These are phyloP conservation scores for Cerastis leucographa DNA, from an alignment of 2,888 invertebrate genomes.

Conservation along the genomic window DNA sequence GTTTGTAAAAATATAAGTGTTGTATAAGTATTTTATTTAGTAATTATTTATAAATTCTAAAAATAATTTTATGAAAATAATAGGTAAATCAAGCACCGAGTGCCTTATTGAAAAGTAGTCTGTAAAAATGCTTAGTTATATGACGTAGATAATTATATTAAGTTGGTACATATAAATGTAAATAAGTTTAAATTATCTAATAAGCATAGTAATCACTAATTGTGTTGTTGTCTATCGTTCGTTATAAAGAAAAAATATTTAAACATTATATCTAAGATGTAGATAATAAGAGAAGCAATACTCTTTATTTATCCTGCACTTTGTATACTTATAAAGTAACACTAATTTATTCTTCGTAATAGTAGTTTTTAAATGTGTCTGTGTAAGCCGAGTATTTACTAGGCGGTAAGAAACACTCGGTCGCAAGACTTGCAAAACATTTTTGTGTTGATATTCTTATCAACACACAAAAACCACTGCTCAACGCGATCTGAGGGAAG, in stretches of 20 bases:
- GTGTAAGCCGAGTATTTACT: conserved; percentile 30
- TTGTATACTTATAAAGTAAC: conserved; percentile 48
- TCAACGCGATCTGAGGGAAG: no score
- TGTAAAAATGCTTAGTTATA: conserved; percentile 75
- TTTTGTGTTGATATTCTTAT: background rate
- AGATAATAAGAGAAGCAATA: conserved; percentile 6
- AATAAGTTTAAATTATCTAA: conserved; percentile 39
- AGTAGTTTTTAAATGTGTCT: conserved; percentile 36
- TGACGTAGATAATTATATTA: conserved; percentile 21
- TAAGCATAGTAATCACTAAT: conserved; percentile 4
- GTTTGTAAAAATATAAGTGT: conserved; percentile 29
- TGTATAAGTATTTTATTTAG: conserved; percentile 17
- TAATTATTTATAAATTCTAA: conserved; percentile 45
- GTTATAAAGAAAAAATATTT: conserved; percentile 6
- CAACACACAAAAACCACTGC: no score
- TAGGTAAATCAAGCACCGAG: conserved; percentile 81
- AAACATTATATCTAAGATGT: conserved; percentile 22
- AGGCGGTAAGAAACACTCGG: background rate
- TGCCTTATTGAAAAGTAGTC: conserved; percentile 87
- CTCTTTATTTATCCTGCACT: conserved; percentile 43
- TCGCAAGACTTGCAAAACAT: background rate
- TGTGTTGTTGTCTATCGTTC: conserved; percentile 20
- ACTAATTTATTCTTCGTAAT: conserved; percentile 31
- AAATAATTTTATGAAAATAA: conserved; percentile 44
- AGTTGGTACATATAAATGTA: conserved; percentile 35